phyloP scores from a whole-genome alignment of 1,140 invertebrate genomes.

The Thalassaphorura encarpata region DNA sequence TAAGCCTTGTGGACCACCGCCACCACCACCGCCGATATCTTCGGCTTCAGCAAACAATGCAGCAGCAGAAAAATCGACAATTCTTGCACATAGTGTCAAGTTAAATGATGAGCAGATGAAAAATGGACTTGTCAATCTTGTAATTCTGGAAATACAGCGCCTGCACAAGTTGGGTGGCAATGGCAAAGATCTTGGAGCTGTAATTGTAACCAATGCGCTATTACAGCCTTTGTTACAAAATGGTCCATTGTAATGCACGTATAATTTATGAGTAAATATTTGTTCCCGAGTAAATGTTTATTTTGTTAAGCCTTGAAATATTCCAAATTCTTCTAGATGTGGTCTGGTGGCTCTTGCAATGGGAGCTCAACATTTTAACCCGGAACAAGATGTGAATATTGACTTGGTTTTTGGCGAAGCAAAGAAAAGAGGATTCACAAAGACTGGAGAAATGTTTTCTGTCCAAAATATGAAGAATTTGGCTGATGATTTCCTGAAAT shows the following conservation, averaged over 20 bases:
- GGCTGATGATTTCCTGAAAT: conserved; percentile 44
- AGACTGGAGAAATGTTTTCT: conserved; percentile 78
- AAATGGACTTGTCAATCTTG: background rate
- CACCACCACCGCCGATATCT: background rate
- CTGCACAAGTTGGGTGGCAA: too few relatives aligned
- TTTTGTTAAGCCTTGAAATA: too few relatives aligned
- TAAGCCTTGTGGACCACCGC: background rate
- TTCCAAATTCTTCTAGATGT: conserved; percentile 57
- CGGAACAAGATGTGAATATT: background rate
- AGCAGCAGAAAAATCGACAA: too few relatives aligned
- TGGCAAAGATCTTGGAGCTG: background rate
- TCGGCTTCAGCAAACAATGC: too few relatives aligned
- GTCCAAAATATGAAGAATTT: conserved; percentile 55
- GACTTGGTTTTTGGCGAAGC: conserved; percentile 3
- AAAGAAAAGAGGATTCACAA: conserved; percentile 39
- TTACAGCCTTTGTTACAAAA: conserved; percentile 3
- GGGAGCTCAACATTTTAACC: conserved; percentile 37
- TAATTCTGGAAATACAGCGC: background rate
- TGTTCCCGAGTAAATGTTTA: too few relatives aligned
- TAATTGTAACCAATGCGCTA: background rate
- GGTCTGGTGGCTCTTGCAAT: conserved; percentile 70
- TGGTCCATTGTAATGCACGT: conserved; percentile 12
- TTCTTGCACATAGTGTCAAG: too few relatives aligned
- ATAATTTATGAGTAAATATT: background rate
- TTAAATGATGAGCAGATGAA: background rate